phyloP scores from a whole-genome alignment of 1,140 invertebrate species.

The Ruditapes philippinarum region DNA sequence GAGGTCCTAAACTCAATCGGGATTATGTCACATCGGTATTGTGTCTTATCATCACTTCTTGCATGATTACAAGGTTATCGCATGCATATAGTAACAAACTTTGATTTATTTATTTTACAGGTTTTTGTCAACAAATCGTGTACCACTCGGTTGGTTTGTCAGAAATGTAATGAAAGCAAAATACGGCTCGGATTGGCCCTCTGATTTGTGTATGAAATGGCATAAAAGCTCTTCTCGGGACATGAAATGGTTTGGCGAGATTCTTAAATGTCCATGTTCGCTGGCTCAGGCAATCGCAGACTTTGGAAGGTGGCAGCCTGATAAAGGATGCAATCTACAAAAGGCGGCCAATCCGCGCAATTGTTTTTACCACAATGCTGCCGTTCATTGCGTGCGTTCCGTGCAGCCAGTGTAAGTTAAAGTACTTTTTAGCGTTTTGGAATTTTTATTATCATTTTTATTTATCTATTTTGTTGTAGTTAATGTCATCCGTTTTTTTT shows the following conservation, averaged over 20 bases:
- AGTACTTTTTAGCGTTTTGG: too few relatives aligned
- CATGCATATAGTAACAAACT: too few relatives aligned
- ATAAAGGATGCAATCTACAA: slow-evolving; percentile 93
- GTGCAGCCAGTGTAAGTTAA: slow-evolving; percentile 95
- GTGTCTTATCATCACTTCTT: too few relatives aligned
- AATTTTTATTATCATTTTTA: too few relatives aligned
- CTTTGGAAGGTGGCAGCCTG: slow-evolving; percentile 96
- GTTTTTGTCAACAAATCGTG: slow-evolving; percentile 59
- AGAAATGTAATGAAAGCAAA: slow-evolving; percentile 64
- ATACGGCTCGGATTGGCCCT: slow-evolving; percentile 76
- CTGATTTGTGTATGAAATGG: slow-evolving; percentile 75
- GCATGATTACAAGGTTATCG: too few relatives aligned
- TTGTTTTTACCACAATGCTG: slow-evolving; percentile 95
- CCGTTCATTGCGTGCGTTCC: slow-evolving; percentile 96
- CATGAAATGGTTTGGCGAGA: slow-evolving; percentile 77
- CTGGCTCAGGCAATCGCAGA: slow-evolving; percentile 96
- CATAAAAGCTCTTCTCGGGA: slow-evolving; percentile 70
- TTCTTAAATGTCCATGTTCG: slow-evolving; percentile 95
- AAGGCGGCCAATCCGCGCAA: slow-evolving; percentile 93
- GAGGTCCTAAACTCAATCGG: too few relatives aligned
- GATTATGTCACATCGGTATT: too few relatives aligned
- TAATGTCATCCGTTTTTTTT: too few relatives aligned
- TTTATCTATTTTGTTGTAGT: too few relatives aligned
- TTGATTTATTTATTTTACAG: too few relatives aligned
- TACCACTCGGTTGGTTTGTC: slow-evolving; percentile 82